Evolutionary conservation across 2,888 invertebrate species (phyloP).

Genomic region (Drosophila prolongata): DNA sequence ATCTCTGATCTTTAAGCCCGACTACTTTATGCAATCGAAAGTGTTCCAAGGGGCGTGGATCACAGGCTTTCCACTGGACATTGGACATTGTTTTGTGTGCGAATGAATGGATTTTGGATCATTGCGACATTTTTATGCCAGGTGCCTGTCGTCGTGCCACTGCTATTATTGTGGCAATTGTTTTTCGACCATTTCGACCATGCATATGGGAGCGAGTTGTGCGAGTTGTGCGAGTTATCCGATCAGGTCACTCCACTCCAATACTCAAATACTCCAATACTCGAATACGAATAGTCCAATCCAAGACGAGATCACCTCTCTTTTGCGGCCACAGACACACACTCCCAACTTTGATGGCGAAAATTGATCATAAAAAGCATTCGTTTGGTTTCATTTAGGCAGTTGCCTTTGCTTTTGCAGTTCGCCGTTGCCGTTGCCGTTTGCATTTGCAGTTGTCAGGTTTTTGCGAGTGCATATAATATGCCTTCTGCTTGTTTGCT

Average conservation of each 20-base stretch:
- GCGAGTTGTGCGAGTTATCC: conserved; percentile 58
- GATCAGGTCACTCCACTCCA: conserved; percentile 48
- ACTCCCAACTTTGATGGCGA: conserved; percentile 16
- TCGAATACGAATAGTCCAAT: conserved; percentile 11
- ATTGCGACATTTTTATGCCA: conserved; percentile 60
- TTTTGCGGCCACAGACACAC: conserved; percentile 1
- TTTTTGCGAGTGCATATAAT: conserved; percentile 60
- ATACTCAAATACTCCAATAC: conserved; percentile 10
- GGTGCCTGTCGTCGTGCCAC: conserved; percentile 22
- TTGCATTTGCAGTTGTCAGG: conserved; percentile 53
- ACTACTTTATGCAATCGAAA: conserved; percentile 26
- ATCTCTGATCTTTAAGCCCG: neutral
- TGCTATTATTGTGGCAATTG: conserved; percentile 28
- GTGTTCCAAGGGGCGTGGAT: conserved; percentile 24
- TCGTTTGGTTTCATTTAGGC: conserved; percentile 47
- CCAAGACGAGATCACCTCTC: conserved; percentile 16
- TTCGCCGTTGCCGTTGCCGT: conserved; percentile 9
- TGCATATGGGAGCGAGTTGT: conserved; percentile 54
- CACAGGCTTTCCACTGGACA: conserved; percentile 23
- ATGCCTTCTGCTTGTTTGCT: conserved; percentile 68
- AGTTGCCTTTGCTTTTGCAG: conserved; percentile 20
- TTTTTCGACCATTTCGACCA: conserved; percentile 25
- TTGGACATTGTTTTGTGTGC: conserved; percentile 6
- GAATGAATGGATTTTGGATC: conserved; percentile 24
- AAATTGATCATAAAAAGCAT: conserved; percentile 51